Percentiles rank a stretch among this genome's conserved stretches.
Evolutionary conservation across 1,140 invertebrate species (phyloP).

Genomic region (Achatina immaculata): DNA sequence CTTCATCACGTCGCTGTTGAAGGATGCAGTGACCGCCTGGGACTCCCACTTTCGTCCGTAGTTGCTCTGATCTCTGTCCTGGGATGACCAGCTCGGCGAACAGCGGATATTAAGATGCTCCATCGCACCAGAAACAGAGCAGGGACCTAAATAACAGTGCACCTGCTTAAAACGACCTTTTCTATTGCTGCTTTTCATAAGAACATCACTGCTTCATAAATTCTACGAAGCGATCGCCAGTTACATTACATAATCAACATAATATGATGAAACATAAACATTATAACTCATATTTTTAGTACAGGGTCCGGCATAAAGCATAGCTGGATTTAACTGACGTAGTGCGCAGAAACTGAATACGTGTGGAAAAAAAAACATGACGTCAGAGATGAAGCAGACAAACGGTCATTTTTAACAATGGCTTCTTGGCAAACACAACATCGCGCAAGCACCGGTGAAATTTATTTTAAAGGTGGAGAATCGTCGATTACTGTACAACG

Average conservation of each 20-base stretch:
- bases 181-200: neutral
- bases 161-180: neutral
- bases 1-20: neutral
- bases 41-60: neutral
- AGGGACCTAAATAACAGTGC: neutral
- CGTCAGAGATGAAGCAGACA: too few relatives aligned
- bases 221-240: neutral
- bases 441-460: too few relatives aligned
- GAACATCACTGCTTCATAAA: neutral
- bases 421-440: too few relatives aligned
- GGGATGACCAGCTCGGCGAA: slow-evolving; percentile 4
- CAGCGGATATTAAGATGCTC: neutral
- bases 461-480: too few relatives aligned
- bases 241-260: neutral
- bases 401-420: too few relatives aligned
- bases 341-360: too few relatives aligned
- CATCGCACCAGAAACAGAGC: neutral
- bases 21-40: neutral
- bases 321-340: too few relatives aligned
- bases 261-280: neutral
- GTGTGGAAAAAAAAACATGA: too few relatives aligned
- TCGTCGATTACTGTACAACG: too few relatives aligned
- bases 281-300: neutral
- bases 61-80: neutral
- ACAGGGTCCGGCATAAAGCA: too few relatives aligned